Conservation (phyloP, 2,797 vertebrate genomes). For the Leptodactylus fallax region DNA sequence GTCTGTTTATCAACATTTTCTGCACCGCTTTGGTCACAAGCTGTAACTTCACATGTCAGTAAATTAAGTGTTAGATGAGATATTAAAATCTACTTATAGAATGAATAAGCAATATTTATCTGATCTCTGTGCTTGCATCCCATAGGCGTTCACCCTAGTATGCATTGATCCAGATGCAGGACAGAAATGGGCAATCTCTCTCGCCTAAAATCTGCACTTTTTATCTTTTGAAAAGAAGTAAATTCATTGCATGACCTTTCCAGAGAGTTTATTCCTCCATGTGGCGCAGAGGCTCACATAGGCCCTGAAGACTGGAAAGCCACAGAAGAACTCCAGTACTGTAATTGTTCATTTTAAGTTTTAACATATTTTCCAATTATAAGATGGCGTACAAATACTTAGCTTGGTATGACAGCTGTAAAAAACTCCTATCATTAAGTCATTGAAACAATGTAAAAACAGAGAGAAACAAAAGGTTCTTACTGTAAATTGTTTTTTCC, state of each 20-base stretch:
- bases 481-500: no score
- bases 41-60: background rate
- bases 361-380: background rate
- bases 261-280: background rate
- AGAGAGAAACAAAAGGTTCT: no score
- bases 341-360: no score
- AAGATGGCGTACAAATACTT: background rate
- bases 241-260: background rate
- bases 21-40: background rate
- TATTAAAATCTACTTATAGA: background rate
- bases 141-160: background rate
- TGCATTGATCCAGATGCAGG: background rate
- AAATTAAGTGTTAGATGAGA: background rate
- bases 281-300: no score
- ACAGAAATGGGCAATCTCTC: background rate
- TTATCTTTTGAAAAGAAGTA: background rate
- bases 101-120: background rate
- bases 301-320: no score
- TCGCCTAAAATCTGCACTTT: background rate
- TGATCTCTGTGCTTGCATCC: background rate
- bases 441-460: background rate
- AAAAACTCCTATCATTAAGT: background rate
- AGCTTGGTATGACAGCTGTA: background rate
- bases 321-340: background rate
- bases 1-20: slow-evolving; percentile 20